phyloP scores from a whole-genome alignment of 2,113 vertebrate genomes.

The Prietella phreatophila region DNA sequence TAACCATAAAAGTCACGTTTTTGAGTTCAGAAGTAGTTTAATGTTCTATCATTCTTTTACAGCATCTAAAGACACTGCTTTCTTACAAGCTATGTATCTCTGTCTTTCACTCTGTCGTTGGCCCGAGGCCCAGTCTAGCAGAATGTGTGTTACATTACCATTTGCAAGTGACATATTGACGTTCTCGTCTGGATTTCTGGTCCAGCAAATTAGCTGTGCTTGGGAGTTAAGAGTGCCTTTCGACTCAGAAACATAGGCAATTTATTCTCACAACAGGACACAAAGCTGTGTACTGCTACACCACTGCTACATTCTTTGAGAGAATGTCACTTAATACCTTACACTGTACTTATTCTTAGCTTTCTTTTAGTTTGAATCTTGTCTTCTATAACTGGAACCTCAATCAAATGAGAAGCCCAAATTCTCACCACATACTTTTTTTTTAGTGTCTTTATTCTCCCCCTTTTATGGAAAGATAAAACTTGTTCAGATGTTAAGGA shows the following conservation, averaged over 20 bases:
- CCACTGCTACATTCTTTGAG: constrained; percentile 1
- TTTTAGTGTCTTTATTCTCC: not conserved
- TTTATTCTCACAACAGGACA: constrained; percentile 35
- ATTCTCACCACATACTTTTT: not conserved
- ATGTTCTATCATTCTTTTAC: not conserved
- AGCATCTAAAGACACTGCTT: not conserved
- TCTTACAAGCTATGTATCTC: constrained; percentile 28
- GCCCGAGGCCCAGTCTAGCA: constrained; percentile 43
- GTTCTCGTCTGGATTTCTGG: constrained; percentile 44
- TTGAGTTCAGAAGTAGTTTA: not conserved
- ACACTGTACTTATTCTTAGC: not conserved
- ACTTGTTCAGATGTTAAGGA: constrained; percentile 10
- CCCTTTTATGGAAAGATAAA: constrained; percentile 28
- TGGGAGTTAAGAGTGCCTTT: constrained; percentile 38
- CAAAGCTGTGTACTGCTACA: not conserved
- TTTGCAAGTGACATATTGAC: constrained; percentile 51
- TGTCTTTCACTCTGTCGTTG: constrained; percentile 32
- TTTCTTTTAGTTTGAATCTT: not conserved
- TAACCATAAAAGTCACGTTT: not conserved
- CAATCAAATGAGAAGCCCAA: not conserved
- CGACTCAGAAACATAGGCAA: constrained; percentile 36
- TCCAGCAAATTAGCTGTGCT: constrained; percentile 31
- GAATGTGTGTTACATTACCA: constrained; percentile 42
- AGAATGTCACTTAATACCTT: constrained; percentile 10
- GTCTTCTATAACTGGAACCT: not conserved